Base-by-base conservation (phyloP, 1,140 invertebrate species). In the Nasonia longicornis region DNA sequence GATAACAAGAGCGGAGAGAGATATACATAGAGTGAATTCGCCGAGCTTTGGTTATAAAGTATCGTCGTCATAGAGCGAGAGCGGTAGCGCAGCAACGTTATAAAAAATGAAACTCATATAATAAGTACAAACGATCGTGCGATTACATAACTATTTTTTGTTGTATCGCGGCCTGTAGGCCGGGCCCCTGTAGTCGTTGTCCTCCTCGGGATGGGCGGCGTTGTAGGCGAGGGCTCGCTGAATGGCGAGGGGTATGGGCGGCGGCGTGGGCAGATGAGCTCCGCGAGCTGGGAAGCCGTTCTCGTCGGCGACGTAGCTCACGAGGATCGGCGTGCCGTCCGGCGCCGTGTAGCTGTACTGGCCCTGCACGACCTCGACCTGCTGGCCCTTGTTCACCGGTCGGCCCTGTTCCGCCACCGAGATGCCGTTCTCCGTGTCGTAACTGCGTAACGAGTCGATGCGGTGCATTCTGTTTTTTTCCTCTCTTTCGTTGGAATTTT, bases 291-390 rank as follows among this genome's bases (percentile, higher is more conserved):
- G 93, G 86, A 96, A 96, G 35, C 95, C 95, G 81, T 93, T 93
- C 85, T 95, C 95, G 87, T 96, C 96, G 2, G 96, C 96, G 3
- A 93, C 92, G 87, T 97, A 97, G 79, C 92, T 94, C 1, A 97
- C 89, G 1, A 93, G 91, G 82, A 96, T 95, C 29, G 94, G 92
- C 66, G 94, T 94, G 75, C 96, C 96, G 85, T 96, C 95, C 1
- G 95, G 95, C 16, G 95, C 95, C 0, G 95, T 96, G 87, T 96
- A 97, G 71, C 95, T 95, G 82, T 93, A 96, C n/a, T 93, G 93
- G 63, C 95, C 95, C 87, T 93, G 92, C 94, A 95, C 86, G 93
- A 89, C 70, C 91, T 93, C 73, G 92, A 95, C 86, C 42, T 70
- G 83, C 7, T 86, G 84, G 6, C 91, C 91, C 4, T 84, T 89